Conservation (phyloP, 1,140 invertebrate genomes). For the Drosophila eugracilis region DNA sequence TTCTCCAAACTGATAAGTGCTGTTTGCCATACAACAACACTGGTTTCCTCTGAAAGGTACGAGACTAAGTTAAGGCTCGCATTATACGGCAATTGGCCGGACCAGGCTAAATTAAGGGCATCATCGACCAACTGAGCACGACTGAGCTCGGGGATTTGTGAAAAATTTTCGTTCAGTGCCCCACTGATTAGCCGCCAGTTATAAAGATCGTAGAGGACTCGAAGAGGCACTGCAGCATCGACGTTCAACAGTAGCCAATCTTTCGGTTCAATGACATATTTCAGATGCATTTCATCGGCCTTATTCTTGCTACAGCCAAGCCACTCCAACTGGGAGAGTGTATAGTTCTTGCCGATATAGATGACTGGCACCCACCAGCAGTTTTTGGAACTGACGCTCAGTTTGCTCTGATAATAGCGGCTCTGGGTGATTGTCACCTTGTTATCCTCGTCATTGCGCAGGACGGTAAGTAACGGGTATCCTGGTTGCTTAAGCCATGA, state of each 20-base stretch:
- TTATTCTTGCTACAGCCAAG: constrained; percentile 74
- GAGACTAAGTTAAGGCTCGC: constrained; percentile 86
- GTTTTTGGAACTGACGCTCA: neutral
- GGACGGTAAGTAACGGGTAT: constrained; percentile 90
- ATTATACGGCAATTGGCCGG: constrained; percentile 88
- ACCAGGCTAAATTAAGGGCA: constrained; percentile 89
- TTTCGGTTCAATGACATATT: constrained; percentile 42
- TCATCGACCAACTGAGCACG: constrained; percentile 92
- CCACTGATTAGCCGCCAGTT: constrained; percentile 88
- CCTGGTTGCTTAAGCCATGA: constrained; percentile 92
- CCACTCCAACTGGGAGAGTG: constrained; percentile 87
- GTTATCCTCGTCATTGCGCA: constrained; percentile 86
- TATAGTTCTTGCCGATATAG: constrained; percentile 87
- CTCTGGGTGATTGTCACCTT: constrained; percentile 85
- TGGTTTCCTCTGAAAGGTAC: constrained; percentile 87
- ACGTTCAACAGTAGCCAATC: constrained; percentile 88
- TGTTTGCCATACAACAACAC: constrained; percentile 88
- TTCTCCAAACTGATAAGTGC: constrained; percentile 86
- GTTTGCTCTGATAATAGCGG: constrained; percentile 73
- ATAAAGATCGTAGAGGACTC: constrained; percentile 89
- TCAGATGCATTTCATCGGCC: constrained; percentile 22
- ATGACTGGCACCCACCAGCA: constrained; percentile 87
- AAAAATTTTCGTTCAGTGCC: constrained; percentile 85
- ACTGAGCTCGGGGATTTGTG: constrained; percentile 88
- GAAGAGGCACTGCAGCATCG: constrained; percentile 86